Evolutionary conservation across 2,113 vertebrate species (phyloP), one percentile per base, ranked within the genome.

Genomic region (Heterotis niloticus): DNA sequence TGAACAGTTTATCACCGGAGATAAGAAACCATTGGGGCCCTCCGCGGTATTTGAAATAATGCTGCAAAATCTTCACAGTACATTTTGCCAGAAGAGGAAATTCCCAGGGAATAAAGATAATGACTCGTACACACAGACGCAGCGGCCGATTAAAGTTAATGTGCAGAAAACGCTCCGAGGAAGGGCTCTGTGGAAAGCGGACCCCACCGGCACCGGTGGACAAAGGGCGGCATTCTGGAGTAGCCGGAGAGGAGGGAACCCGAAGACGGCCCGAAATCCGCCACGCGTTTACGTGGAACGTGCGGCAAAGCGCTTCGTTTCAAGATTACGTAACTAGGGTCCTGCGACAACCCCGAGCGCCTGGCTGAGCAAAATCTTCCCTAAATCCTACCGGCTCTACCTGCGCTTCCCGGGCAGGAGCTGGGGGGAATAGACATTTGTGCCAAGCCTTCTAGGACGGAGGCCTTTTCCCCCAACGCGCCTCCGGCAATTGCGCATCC

Each of bases 401-500:
- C 82, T 86, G 83, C 87, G 80, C 83, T 85, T 44, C 34, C 34
- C 3, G 34, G 34, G 34, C 3, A 7, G 34, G 34, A 44, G 34
- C 3, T 44, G 34, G 34, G n/a, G n/a, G n/a, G n/a, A 85, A 87
- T 81, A 91, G 86, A 89, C 83, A 82, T 91, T 83, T 86, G 85
- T 86, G 90, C 90, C 91, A 92, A 86, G 88, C 86, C 85, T 87
- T 89, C 83, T 86, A 69, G 84, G 82, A 84, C 78, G 83, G 86
- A 88, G 81, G 59, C 76, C 64, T 81, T 83, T 83, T 86, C 81
- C 44, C 70, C 87, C 88, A 82, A 84, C 90, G 87, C 85, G 89
- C 90, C 81, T 78, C 88, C 69, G 87, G 91, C 97, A 96, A 97
- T 96, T 96, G 95, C 95, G 96, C 94, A 92, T 90, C 91, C 87